Evolutionary conservation across 2,888 invertebrate species (phyloP).

Genomic region (Zele albiditarsus): DNA sequence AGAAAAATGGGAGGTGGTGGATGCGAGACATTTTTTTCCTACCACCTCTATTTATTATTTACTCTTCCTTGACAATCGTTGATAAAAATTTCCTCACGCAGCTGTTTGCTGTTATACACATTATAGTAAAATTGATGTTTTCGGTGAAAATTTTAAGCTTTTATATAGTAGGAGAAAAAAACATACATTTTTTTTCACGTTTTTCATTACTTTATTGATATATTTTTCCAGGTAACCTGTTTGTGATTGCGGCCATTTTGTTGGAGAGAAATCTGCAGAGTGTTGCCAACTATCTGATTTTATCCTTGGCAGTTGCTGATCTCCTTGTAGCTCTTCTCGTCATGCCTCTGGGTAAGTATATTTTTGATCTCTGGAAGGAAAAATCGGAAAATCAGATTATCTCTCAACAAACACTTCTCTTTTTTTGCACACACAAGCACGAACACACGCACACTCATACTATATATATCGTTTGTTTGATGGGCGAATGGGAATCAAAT

Average conservation of each 20-base stretch:
- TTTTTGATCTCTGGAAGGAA: background rate
- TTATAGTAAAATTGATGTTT: background rate
- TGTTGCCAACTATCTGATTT: constrained; percentile 92
- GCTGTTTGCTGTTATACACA: background rate
- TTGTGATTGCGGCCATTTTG: constrained; percentile 94
- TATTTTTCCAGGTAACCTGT: constrained; percentile 85
- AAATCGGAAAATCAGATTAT: constrained; percentile 17
- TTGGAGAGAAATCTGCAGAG: constrained; percentile 90
- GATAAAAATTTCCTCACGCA: background rate
- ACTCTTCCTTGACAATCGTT: background rate
- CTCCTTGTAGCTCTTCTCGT: constrained; percentile 89
- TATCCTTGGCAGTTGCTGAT: constrained; percentile 93
- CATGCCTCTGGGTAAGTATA: constrained; percentile 78
- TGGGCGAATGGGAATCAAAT: background rate
- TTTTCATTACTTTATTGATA: background rate
- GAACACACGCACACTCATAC: background rate
- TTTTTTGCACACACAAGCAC: background rate
- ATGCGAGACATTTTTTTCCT: background rate
- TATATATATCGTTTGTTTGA: background rate
- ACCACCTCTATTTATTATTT: background rate
- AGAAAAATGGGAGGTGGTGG: too few species aligned
- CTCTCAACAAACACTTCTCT: background rate
- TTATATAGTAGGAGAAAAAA: background rate
- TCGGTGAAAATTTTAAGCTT: background rate
- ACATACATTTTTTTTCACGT: background rate